Base-by-base conservation (phyloP, 1,140 invertebrate genomes). In the Pseudomyrmex pallidus region DNA sequence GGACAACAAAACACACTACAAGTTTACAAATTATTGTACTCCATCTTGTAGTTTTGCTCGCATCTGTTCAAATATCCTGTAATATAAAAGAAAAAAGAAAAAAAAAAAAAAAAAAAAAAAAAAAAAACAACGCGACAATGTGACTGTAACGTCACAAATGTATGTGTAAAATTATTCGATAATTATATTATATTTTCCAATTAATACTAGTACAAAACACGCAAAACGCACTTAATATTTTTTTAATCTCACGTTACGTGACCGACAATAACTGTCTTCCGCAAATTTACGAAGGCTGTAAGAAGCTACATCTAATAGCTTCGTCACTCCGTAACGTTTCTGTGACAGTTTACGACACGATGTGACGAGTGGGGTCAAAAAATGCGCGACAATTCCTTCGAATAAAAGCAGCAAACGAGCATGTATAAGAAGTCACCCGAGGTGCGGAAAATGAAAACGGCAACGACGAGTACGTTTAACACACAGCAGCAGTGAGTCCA, bases 401-500 rank as follows among this genome's bases (percentile, higher is more conserved):
- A 80, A 61, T 70, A 48, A 70, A 68, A 44, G 52, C 76, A 63
- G 66, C 44, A 66, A 35, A 67, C 52, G 63, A 67, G 62, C 74
- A 22, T 35, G 35, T 35, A 7, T 35, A 80, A 80, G 56, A 80
- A 80, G 76, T 17, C 76, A 80, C 44, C 54, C 76, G 66, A 80
- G 54, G 66, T 72, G 76, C 76, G 22, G 80, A 76, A 59, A 82
- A 74, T 57, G 78, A 74, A 25, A 54, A 63, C 68, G 48, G 46
- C 70, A 25, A 46, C n/a, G 70, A 46, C 54, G n/a, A 46, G 54
- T n/a, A 80, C 46, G 76, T 61, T 80, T 80, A 68, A 80, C 20
- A 59, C 61, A 74, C 66, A 63, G 85, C 67, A 82, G 66, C 85
- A 85, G 77, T 88, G 86, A 73, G 80, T 85, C 85, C 83, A 78